Percentiles rank a stretch among this genome's conserved stretches.
phyloP scores from a whole-genome alignment of 2,888 invertebrate genomes.

The Agrenia bidenticulata region DNA sequence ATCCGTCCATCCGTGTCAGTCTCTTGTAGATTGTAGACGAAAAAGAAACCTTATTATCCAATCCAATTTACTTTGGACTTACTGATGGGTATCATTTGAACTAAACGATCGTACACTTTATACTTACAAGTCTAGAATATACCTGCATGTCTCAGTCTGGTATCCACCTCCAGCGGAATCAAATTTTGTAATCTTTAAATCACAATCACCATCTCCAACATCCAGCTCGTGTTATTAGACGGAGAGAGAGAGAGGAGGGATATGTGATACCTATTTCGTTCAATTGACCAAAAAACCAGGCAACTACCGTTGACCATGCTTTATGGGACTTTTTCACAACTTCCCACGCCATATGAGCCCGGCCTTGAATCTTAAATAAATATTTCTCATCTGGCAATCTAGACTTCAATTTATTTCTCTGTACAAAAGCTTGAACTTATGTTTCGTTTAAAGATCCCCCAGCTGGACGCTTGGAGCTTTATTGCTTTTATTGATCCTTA shows the following conservation, averaged over 20 bases:
- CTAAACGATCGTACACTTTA: conserved; percentile 12
- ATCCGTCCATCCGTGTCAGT: conserved; percentile 30
- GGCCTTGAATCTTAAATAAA: too few relatives aligned
- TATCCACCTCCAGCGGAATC: not conserved
- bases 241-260: too few relatives aligned
- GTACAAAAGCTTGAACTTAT: too few relatives aligned
- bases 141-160: not conserved
- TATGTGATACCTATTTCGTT: too few relatives aligned
- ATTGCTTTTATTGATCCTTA: too few relatives aligned
- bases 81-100: conserved; percentile 21
- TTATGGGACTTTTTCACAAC: conserved; percentile 1
- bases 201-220: not conserved
- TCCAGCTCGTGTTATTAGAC: too few relatives aligned
- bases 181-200: conserved; percentile 20
- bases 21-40: conserved; percentile 1
- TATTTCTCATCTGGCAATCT: too few relatives aligned
- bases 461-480: too few relatives aligned
- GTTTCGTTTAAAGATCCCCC: too few relatives aligned
- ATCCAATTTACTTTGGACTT: conserved; percentile 20
- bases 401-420: too few relatives aligned
- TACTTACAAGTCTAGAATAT: not conserved
- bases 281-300: not conserved
- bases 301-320: conserved; percentile 1
- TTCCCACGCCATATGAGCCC: conserved; percentile 4
- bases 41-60: conserved; percentile 14